These are phyloP conservation scores for Nematostella vectensis DNA, from an alignment of 92 coral and sea anemone genomes.

Conservation along the genomic window DNA sequence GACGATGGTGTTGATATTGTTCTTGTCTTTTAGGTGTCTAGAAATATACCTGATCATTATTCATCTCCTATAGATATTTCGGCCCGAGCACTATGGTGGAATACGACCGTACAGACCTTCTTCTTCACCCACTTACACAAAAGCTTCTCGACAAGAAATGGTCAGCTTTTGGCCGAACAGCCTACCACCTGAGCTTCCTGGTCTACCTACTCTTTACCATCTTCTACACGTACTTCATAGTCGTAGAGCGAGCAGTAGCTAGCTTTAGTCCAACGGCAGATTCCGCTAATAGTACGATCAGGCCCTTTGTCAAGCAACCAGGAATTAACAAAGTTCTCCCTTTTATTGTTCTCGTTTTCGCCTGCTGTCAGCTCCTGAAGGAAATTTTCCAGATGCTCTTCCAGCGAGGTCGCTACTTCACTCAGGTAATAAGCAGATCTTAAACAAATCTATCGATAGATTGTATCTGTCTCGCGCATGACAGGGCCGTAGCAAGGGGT, in stretches of 20 bases:
- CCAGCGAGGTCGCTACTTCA: slow-evolving; percentile 53
- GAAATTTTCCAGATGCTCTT: slow-evolving; percentile 57
- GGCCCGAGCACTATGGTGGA: slow-evolving; percentile 73
- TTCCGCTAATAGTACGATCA: slow-evolving; percentile 4
- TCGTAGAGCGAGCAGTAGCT: slow-evolving; percentile 40
- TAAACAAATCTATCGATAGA: too few species aligned
- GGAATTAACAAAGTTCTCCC: slow-evolving; percentile 1
- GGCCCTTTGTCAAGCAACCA: slow-evolving; percentile 5
- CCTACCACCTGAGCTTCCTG: slow-evolving; percentile 46
- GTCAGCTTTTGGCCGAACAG: slow-evolving; percentile 54
- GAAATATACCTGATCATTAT: too few species aligned
- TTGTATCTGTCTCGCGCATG: too few species aligned
- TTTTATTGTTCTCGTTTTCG: slow-evolving; percentile 33
- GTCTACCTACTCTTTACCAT: slow-evolving; percentile 40
- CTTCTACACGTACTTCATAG: slow-evolving; percentile 35
- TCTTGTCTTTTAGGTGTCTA: too few species aligned
- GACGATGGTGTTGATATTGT: too few species aligned
- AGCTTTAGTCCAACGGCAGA: neutral
- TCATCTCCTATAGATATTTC: slow-evolving; percentile 34
- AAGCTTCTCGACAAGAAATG: slow-evolving; percentile 65
- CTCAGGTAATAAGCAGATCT: slow-evolving; percentile 22
- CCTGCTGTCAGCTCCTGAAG: slow-evolving; percentile 39
- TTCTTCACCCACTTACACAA: slow-evolving; percentile 67
- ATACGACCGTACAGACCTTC: slow-evolving; percentile 39
- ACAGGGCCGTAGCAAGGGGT: too few species aligned